Percentiles rank a stretch among this genome's conserved stretches.
Evolutionary conservation across 2,797 vertebrate genomes (phyloP).

Genomic region (Malacoraja senta): DNA sequence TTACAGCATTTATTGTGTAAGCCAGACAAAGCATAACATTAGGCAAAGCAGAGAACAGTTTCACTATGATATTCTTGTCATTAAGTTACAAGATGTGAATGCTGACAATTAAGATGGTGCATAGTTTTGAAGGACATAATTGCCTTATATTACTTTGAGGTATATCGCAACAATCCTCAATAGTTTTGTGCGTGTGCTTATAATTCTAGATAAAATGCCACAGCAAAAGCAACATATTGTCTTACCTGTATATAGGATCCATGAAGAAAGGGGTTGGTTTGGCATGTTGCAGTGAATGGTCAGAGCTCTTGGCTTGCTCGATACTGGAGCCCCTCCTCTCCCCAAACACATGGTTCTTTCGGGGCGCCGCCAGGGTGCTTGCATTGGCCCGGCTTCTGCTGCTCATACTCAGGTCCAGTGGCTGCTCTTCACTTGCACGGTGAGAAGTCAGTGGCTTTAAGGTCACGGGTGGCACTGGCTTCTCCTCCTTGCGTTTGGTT

Average conservation of each 20-base stretch:
- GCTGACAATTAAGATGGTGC: background rate
- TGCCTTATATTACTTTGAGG: background rate
- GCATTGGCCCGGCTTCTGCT: slow-evolving; percentile 70
- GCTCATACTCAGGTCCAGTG: slow-evolving; percentile 89
- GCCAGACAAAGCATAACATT: background rate
- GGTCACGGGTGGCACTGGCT: slow-evolving; percentile 62
- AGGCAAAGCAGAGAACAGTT: background rate
- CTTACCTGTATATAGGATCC: slow-evolving; percentile 99
- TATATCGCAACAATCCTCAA: background rate
- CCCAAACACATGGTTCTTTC: slow-evolving; percentile 72
- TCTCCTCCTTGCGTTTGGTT: slow-evolving; percentile 87
- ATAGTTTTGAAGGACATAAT: background rate
- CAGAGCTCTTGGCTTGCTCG: slow-evolving; percentile 70
- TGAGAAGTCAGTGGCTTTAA: slow-evolving; percentile 68
- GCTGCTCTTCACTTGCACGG: slow-evolving; percentile 80
- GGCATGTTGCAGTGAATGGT: slow-evolving; percentile 87
- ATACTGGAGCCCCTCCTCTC: slow-evolving; percentile 69
- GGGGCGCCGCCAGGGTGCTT: slow-evolving; percentile 65
- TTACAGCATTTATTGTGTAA: background rate
- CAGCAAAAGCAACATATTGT: slow-evolving; percentile 16
- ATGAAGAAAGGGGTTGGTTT: slow-evolving; percentile 96
- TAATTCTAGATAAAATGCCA: background rate
- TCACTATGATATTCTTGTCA: background rate
- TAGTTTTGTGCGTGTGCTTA: background rate
- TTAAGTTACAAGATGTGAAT: background rate